Evolutionary conservation across 2,113 vertebrate genomes (phyloP).

Genomic region (Psilopsiagon aurifrons): DNA sequence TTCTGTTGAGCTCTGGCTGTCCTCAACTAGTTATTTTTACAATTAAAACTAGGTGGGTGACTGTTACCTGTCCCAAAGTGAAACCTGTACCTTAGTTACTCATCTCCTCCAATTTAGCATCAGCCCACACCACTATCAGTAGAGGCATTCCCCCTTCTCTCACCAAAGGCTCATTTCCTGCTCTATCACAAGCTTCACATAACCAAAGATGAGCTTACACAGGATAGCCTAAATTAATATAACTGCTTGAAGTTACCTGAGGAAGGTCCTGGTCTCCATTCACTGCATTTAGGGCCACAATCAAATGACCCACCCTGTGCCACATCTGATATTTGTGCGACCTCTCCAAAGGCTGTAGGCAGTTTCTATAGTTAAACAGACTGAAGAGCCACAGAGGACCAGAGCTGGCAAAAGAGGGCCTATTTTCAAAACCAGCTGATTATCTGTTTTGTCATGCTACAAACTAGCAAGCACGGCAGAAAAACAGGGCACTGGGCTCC

Average conservation of each 20-base stretch:
- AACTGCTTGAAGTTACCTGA: neutral
- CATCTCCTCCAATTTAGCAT: neutral
- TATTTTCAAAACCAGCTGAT: neutral
- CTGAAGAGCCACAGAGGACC: neutral
- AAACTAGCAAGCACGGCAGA: neutral
- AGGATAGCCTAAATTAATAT: neutral
- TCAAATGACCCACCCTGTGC: neutral
- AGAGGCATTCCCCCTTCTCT: neutral
- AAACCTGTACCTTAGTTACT: neutral
- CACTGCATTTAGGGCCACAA: neutral
- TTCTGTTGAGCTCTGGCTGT: neutral
- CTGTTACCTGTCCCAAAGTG: neutral
- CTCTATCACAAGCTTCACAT: rapidly evolving
- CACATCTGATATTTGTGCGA: neutral
- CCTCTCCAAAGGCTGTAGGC: neutral
- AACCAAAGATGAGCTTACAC: neutral
- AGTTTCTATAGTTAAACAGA: neutral
- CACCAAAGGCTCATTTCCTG: neutral
- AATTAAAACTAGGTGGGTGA: neutral
- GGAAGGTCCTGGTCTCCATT: neutral
- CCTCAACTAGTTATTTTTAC: neutral
- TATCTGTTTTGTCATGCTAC: neutral
- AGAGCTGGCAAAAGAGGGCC: neutral
- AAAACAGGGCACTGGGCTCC: neutral
- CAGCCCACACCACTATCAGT: neutral